Evolutionary conservation across 2,113 vertebrate species (phyloP).

Genomic region (Bos javanicus): DNA sequence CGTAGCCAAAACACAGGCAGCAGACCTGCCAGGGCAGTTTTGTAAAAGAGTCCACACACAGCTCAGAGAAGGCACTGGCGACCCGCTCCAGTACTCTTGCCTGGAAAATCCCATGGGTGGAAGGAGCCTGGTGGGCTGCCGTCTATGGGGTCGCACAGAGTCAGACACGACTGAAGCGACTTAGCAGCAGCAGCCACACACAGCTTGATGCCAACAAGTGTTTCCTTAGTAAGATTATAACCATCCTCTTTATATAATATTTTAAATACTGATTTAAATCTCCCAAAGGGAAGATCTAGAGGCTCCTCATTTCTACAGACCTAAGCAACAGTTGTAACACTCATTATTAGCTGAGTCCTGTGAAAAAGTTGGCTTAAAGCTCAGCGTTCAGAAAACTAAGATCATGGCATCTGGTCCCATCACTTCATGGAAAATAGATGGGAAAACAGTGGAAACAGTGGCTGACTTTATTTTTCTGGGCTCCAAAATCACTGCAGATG

Average conservation of each 20-base stretch:
- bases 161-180: no score
- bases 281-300: neutral
- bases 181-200: no score
- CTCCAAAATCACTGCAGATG: neutral
- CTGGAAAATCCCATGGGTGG: no score
- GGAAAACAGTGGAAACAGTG: neutral
- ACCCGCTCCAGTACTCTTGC: no score
- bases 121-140: no score
- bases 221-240: neutral
- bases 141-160: no score
- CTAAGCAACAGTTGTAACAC: neutral
- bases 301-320: neutral
- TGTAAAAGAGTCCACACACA: accelerated
- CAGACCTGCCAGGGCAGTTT: accelerated
- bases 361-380: neutral
- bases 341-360: neutral
- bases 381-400: neutral
- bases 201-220: accelerated
- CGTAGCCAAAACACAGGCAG: neutral
- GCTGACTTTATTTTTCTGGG: neutral
- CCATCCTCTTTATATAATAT: neutral
- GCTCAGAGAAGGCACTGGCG: no score
- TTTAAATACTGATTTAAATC: neutral
- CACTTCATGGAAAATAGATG: neutral
- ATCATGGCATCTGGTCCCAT: neutral